These are phyloP conservation scores for Clamator glandarius DNA, from an alignment of 2,797 vertebrate genomes.

Conservation along the genomic window DNA sequence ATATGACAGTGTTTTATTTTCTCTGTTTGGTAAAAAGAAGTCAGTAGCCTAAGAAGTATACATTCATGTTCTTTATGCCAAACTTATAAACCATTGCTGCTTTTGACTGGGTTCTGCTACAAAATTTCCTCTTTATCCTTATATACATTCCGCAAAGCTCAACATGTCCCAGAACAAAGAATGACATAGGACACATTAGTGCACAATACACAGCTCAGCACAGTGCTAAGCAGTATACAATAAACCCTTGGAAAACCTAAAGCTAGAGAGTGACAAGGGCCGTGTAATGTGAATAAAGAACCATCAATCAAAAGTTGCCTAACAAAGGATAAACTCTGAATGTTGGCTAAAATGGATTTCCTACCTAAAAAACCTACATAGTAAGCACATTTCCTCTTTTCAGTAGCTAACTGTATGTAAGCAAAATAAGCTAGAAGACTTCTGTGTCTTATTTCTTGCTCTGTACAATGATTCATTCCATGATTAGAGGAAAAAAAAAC, in stretches of 20 bases:
- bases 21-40: not conserved
- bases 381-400: not conserved
- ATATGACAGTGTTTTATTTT: not conserved
- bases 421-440: not conserved
- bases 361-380: not conserved
- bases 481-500: not conserved
- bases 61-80: not conserved
- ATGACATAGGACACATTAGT: fast-evolving
- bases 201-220: not conserved
- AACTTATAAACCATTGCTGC: not conserved
- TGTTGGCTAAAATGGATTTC: not conserved
- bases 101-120: not conserved
- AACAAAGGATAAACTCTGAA: not conserved
- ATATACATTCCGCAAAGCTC: not conserved
- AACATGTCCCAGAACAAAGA: not conserved
- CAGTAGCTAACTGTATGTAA: not conserved
- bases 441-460: not conserved
- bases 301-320: not conserved
- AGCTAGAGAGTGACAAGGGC: not conserved
- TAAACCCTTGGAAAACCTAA: not conserved
- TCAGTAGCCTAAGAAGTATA: not conserved
- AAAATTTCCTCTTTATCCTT: not conserved
- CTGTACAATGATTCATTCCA: not conserved
- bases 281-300: not conserved
- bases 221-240: not conserved